Percentiles rank a stretch among this genome's conserved stretches.
Conservation (phyloP, 2,888 invertebrate genomes). For the Drosophila fungiperda region DNA sequence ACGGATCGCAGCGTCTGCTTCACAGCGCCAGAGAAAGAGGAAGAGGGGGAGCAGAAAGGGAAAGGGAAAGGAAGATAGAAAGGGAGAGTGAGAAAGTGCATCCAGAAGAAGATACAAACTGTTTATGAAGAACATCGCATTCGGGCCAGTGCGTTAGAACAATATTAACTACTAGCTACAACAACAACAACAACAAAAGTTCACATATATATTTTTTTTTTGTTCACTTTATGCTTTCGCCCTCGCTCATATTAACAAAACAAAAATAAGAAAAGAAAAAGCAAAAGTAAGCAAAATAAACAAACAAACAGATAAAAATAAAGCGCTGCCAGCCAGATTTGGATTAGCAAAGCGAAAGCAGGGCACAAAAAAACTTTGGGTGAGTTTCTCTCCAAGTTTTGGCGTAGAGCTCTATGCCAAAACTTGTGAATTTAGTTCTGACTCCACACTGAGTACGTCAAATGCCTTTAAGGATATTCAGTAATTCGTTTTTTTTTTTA, state of each 20-base stretch:
- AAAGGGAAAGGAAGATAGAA: not conserved
- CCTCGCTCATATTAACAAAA: not conserved
- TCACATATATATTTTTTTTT: conserved; percentile 2
- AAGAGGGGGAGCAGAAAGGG: not conserved
- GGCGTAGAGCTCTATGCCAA: conserved; percentile 34
- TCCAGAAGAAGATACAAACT: conserved; percentile 60
- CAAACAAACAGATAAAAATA: conserved; percentile 17
- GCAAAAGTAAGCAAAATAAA: conserved; percentile 9
- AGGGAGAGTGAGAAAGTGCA: conserved; percentile 56
- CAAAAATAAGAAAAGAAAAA: not conserved
- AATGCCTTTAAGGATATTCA: conserved; percentile 12
- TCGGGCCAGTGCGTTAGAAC: conserved; percentile 68
- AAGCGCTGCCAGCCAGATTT: conserved; percentile 11
- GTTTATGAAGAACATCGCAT: conserved; percentile 58
- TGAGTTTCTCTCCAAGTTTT: conserved; percentile 31
- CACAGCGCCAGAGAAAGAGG: not conserved
- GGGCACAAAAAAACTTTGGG: not conserved
- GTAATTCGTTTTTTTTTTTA: not conserved
- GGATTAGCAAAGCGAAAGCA: conserved; percentile 13
- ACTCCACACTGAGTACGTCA: not conserved
- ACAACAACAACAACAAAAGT: conserved; percentile 14
- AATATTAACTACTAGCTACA: conserved; percentile 32
- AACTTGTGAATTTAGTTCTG: conserved; percentile 44
- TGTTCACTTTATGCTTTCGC: not conserved
- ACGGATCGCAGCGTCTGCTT: conserved; percentile 16